Evolutionary conservation across 2,888 invertebrate species (phyloP).

Genomic region (Sarcophaga carnaria): DNA sequence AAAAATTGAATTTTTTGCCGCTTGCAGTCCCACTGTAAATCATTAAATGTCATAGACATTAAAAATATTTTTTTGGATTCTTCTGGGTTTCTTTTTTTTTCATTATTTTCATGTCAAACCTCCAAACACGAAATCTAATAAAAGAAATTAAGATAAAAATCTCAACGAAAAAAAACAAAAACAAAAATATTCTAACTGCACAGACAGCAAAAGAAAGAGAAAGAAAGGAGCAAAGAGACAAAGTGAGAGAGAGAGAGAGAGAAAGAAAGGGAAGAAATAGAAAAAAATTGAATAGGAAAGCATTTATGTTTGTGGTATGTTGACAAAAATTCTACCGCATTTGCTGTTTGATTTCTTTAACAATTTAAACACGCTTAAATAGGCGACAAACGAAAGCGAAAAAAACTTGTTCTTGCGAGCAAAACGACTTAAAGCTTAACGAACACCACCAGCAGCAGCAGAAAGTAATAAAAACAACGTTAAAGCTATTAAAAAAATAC

Average conservation of each 20-base stretch:
- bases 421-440: too few relatives aligned
- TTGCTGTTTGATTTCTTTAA: too few relatives aligned
- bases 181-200: not conserved
- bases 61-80: not conserved
- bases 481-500: conserved; percentile 16
- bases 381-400: conserved; percentile 1
- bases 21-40: not conserved
- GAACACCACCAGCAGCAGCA: not conserved
- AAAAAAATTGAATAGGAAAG: too few relatives aligned
- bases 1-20: not conserved
- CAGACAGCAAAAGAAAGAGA: not conserved
- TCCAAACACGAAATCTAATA: not conserved
- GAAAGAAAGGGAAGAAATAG: too few relatives aligned
- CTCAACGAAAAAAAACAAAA: not conserved
- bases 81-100: not conserved
- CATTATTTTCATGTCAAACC: not conserved
- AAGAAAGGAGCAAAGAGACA: too few relatives aligned
- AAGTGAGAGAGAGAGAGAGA: too few relatives aligned
- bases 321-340: too few relatives aligned
- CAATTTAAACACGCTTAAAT: too few relatives aligned
- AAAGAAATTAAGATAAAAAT: conserved; percentile 1
- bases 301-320: too few relatives aligned
- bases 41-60: not conserved
- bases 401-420: too few relatives aligned
- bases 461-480: conserved; percentile 17